Conservation (phyloP, 2,113 vertebrate genomes). For the Tricholaema leucomelas region DNA sequence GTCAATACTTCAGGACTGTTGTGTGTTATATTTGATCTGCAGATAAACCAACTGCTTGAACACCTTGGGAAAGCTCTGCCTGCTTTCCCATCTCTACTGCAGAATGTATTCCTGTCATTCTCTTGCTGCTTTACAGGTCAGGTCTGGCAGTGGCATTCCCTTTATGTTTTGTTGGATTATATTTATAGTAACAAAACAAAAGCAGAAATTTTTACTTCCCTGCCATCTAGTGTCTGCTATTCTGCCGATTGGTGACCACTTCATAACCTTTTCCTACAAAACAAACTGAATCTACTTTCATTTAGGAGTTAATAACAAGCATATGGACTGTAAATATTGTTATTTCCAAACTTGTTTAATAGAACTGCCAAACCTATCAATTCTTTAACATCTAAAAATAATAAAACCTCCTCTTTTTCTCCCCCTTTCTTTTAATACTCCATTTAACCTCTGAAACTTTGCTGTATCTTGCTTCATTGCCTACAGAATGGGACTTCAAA, state of each 20-base stretch:
- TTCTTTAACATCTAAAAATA: neutral
- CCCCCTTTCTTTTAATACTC: neutral
- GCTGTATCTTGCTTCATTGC: neutral
- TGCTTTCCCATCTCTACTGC: neutral
- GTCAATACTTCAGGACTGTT: neutral
- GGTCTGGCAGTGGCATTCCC: neutral
- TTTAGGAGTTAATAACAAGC: neutral
- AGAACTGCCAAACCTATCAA: neutral
- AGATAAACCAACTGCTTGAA: neutral
- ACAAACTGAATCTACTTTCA: neutral
- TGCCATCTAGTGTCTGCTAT: neutral
- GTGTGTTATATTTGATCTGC: neutral
- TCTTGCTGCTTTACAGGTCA: neutral
- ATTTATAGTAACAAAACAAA: neutral
- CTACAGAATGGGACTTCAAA: neutral
- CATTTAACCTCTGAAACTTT: neutral
- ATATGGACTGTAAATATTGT: neutral
- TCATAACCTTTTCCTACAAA: neutral
- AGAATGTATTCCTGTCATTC: accelerated
- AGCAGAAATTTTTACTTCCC: neutral
- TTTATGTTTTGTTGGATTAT: neutral
- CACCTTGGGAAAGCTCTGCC: neutral
- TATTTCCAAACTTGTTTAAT: neutral
- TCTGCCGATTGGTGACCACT: neutral
- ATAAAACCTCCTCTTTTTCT: neutral